Evolutionary conservation across 2,797 vertebrate species (phyloP), one percentile per base, ranked within the genome.

Genomic region (Oryzias sinensis): DNA sequence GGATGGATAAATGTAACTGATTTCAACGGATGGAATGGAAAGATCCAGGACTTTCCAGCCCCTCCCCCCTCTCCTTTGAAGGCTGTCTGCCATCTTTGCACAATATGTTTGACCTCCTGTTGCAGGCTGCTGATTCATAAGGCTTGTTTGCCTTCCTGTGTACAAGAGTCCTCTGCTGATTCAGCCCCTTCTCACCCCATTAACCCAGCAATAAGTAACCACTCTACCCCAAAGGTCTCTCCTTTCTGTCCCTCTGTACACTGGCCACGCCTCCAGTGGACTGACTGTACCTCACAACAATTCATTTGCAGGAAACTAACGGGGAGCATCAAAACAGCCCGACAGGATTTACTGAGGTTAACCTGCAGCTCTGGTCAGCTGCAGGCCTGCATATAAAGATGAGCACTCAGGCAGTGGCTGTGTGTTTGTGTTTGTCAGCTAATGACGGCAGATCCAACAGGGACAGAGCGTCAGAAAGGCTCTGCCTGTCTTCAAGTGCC

Each of bases 151-250:
- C 70, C 79, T 87, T 88, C 87, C 84, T 84, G 84, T 85, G 88
- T 73, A 85, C 75, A 70, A 74, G 81, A 82, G 84, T 85, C 84
- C 83, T 83, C 74, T 91, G 91, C 91, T 92, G 92, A 93, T 90
- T 92, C 91, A 90, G 90, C 65, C 63, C 57, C 79, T 91, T 91
- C 83, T 86, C 89, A 89, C 88, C 81, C 84, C 91, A 92, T 90
- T 92, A 93, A 88, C 88, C 90, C 77, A 85, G 87, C 86, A 93
- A 92, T 91, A 88, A 92, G 90, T 93, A 92, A 93, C 90, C 80
- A 88, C 81, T 79, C 81, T 86, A 86, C 76, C 87, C 79, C 62
- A 33, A 71, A 33, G 43, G 55, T 82, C 68, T 79, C 68, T 66
- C 57, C 57, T 51, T 49, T 77, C 70, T 56, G 53, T 62, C 59